Evolutionary conservation across 2,888 invertebrate genomes (phyloP), one percentile per base, ranked within the genome.

Genomic region (Melanotus villosus): DNA sequence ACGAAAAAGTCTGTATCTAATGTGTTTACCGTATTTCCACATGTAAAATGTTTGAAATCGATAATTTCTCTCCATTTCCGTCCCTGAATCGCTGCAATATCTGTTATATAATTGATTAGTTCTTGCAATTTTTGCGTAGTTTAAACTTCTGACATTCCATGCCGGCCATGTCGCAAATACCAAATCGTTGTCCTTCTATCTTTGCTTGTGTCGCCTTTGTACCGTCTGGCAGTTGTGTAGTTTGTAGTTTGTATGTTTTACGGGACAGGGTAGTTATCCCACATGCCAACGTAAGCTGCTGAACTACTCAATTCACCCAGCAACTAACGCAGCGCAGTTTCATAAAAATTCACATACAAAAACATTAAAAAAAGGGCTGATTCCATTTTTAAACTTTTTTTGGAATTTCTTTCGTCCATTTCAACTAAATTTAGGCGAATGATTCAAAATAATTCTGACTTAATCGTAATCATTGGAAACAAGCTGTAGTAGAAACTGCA

Each of bases 1-100:
- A 18, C 45, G 10, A 45, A 19, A 45, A 45, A 45, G 19, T 7
- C 45, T 45, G 45, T 45, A 45, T 9, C 45, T 45, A 45, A 45
- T 45, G 50, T 50, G 14, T 50, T 50, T 10, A 5, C 23, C 4
- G 23, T 50, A 26, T 30, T 30, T 23, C 50, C 23, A 14, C 30
- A n/a, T 18, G 45, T 45, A 45, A 45, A 45, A 6, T 45, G 10
- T 45, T 45, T 45, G 21, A 45, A n/a, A 21, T 45, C 45, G n/a
- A 21, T 45, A 21, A 45, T n/a, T 21, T 45, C 45, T 21, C 19
- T 45, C 21, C 45, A 18, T 45, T 45, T 45, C 45, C 45, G 19
- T 45, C 45, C 45, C 21, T 45, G 45, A 21, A 45, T 18, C 19
- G 45, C 19, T 45, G 45, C 45, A 21, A n/a, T 21, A 21, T 45